A percentile compares a stretch with the other conserved stretches of the same genome.
These are phyloP conservation scores for Drosophila ficusphila DNA, from an alignment of 1,140 invertebrate genomes.

Conservation along the genomic window DNA sequence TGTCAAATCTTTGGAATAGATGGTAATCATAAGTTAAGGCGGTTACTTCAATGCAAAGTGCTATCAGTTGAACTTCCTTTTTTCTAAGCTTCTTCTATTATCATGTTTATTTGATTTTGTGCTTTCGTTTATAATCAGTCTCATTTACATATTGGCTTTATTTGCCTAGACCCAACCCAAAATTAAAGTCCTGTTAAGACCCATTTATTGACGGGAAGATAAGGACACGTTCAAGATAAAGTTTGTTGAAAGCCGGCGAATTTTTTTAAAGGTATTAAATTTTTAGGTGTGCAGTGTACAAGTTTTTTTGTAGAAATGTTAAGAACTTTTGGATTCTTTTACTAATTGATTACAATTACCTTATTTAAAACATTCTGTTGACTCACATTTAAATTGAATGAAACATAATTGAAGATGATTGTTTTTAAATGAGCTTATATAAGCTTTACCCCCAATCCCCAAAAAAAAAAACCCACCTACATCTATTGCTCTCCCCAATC, in stretches of 20 bases:
- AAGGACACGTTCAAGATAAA: neutral
- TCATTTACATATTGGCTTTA: slow-evolving; percentile 20
- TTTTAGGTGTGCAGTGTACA: neutral
- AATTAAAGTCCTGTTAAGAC: neutral
- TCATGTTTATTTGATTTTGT: neutral
- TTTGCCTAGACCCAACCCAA: neutral
- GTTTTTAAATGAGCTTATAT: slow-evolving; percentile 32
- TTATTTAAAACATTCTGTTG: too few relatives aligned
- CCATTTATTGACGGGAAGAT: slow-evolving; percentile 4
- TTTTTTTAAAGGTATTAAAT: neutral
- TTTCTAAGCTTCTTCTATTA: neutral
- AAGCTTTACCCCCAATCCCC: neutral
- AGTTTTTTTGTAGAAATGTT: too few relatives aligned
- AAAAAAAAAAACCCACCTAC: slow-evolving; percentile 6
- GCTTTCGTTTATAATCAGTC: neutral
- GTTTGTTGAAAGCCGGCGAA: neutral
- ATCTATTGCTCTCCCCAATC: neutral
- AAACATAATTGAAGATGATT: slow-evolving; percentile 57
- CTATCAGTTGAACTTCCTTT: neutral
- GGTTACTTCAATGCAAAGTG: slow-evolving; percentile 1
- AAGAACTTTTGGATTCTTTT: too few relatives aligned
- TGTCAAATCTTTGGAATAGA: neutral
- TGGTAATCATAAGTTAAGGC: neutral
- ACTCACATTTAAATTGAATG: too few relatives aligned
- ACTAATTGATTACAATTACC: too few relatives aligned